A percentile compares a stretch with the other conserved stretches of the same genome.
Evolutionary conservation across 1,140 invertebrate species (phyloP).

Genomic region (Caerostris darwini): DNA sequence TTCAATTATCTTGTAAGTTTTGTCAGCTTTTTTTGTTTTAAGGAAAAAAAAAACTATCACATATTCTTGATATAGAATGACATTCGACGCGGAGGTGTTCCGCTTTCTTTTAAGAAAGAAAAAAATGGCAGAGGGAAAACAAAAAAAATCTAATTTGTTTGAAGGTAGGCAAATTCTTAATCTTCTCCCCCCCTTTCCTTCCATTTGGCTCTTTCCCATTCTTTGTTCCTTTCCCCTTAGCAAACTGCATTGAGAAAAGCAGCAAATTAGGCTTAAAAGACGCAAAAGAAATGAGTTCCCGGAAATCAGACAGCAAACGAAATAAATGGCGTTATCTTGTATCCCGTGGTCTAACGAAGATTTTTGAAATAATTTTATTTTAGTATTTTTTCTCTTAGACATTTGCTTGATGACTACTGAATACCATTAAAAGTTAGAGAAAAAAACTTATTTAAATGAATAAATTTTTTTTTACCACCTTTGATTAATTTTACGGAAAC

Average conservation of each 20-base stretch:
- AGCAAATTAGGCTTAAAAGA: not conserved
- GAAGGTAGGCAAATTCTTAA: conserved; percentile 14
- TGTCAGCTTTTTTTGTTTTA: not conserved
- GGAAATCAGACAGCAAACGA: conserved; percentile 26
- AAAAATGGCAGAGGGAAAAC: not conserved
- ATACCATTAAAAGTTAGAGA: conserved; percentile 12
- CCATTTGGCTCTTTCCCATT: not conserved
- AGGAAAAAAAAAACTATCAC: not conserved
- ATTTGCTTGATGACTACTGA: not conserved
- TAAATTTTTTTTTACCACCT: not conserved
- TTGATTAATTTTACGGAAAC: not conserved
- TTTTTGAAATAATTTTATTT: not conserved
- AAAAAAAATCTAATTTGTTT: conserved; percentile 7
- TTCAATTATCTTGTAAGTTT: not conserved
- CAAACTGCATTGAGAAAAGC: not conserved
- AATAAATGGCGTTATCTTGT: conserved; percentile 33
- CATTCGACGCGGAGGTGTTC: not conserved
- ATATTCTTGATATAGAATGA: not conserved
- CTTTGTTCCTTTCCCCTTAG: not conserved
- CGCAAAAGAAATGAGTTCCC: not conserved
- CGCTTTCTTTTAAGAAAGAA: not conserved
- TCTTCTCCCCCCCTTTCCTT: not conserved
- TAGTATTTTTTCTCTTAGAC: not conserved
- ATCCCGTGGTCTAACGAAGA: not conserved
- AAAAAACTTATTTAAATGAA: not conserved